Evolutionary conservation across 2,113 vertebrate species (phyloP).

Genomic region (Halichoeres trimaculatus): DNA sequence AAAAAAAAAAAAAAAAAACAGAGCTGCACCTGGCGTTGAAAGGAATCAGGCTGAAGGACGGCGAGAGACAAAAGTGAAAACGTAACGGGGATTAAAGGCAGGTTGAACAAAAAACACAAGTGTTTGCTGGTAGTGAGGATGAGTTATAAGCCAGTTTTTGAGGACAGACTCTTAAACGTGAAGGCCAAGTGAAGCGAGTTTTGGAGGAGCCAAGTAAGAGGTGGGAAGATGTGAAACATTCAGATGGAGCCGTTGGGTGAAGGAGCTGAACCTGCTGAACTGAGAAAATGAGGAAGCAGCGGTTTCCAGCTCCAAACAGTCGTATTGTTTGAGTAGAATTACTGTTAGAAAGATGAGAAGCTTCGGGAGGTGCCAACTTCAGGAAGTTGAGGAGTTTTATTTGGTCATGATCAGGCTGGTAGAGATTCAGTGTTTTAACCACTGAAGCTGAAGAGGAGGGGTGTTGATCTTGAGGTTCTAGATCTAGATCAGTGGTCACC

Average conservation of each 20-base stretch:
- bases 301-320: not conserved
- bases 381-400: too few relatives aligned
- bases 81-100: constrained; percentile 4
- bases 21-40: constrained; percentile 30
- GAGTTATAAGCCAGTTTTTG: constrained; percentile 8
- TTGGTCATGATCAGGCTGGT: too few relatives aligned
- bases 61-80: constrained; percentile 25
- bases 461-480: too few relatives aligned
- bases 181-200: constrained; percentile 35
- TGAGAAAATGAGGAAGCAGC: constrained; percentile 9
- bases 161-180: constrained; percentile 16
- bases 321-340: too few relatives aligned
- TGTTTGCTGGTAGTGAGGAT: constrained; percentile 12
- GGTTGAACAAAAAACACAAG: constrained; percentile 4
- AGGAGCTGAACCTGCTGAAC: not conserved
- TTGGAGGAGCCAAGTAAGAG: constrained; percentile 21
- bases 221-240: constrained; percentile 1
- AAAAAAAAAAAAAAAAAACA: too few relatives aligned
- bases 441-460: too few relatives aligned
- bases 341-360: too few relatives aligned
- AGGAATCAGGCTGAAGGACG: constrained; percentile 5
- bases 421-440: too few relatives aligned
- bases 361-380: too few relatives aligned
- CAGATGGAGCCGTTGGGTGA: constrained; percentile 1
- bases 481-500: too few relatives aligned